Evolutionary conservation across 2,113 vertebrate genomes (phyloP), one percentile per base, ranked within the genome.

Genomic region (Regulus satrapa): DNA sequence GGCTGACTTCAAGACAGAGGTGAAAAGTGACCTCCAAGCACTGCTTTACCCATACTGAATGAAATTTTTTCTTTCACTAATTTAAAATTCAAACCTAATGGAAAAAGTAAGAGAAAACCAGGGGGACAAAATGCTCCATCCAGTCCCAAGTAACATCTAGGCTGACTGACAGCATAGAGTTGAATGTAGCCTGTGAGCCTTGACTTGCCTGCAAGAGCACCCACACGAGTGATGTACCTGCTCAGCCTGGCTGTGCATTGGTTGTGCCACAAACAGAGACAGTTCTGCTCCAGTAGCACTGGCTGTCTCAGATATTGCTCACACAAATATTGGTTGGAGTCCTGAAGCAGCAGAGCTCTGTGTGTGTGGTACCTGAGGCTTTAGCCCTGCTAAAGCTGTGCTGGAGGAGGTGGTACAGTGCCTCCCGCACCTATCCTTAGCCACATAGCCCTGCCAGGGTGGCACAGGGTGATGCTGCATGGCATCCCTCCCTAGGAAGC

Each of bases 401-500:
- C 41, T 52, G 54, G 7, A 73, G n/a, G 8, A 56, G 8, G 19
- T 1, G 25, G 17, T 9, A 28, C 31, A 40, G 20, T 41, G 29
- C 18, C 58, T 74, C 29, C 25, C 71, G 41, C 38, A 2, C 64
- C 48, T 55, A 48, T 3, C 38, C 73, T 23, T 3, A 54, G 29
- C 4, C 40, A 10, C 38, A 46, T 0, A 0, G 23, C 45, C n/a
- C 56, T 29, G 34, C 31, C 11, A 1, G 2, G 20, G 51, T 25
- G 21, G 28, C 40, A 34, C 2, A 28, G 24, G 17, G 16, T 13
- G 18, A 2, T 6, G 18, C 49, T 3, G 2, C 5, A 14, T 45
- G 56, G 3, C 26, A 46, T 2, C 8, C 2, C 8, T 80, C 36
- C 29, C 34, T 18, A 8, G 18, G 23, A 25, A 58, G 4, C 23